phyloP scores from a whole-genome alignment of 2,113 vertebrate species.

The Pan troglodytes region DNA sequence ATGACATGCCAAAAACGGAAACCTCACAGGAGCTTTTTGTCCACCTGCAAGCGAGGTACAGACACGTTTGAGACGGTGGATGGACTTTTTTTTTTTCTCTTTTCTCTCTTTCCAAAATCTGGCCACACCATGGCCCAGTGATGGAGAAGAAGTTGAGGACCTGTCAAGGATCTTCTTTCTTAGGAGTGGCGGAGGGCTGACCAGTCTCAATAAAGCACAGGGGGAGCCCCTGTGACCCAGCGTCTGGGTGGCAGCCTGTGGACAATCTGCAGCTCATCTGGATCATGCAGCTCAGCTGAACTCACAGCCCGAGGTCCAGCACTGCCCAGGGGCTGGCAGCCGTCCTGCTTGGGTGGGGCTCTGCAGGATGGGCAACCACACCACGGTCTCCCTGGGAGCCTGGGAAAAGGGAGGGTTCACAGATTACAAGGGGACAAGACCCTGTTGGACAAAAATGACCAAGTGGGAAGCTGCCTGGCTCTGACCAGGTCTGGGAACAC shows the following conservation, averaged over 20 bases:
- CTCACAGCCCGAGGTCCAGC: background rate
- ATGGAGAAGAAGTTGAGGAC: too few species aligned
- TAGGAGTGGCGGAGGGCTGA: too few species aligned
- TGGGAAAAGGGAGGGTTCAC: slow-evolving; percentile 26
- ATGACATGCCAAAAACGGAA: too few species aligned
- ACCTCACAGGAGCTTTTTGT: too few species aligned
- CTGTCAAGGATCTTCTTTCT: too few species aligned
- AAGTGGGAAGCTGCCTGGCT: slow-evolving; percentile 1
- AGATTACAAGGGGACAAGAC: slow-evolving; percentile 35
- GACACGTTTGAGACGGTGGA: too few species aligned
- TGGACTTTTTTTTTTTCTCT: too few species aligned
- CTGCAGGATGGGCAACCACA: background rate
- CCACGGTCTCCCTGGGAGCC: background rate
- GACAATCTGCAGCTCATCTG: background rate
- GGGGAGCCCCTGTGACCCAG: background rate
- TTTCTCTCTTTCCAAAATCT: too few species aligned
- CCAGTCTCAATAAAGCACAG: too few species aligned
- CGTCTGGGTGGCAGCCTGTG: background rate
- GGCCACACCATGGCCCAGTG: too few species aligned
- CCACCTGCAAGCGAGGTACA: too few species aligned
- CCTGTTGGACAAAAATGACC: background rate
- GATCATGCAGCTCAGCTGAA: background rate
- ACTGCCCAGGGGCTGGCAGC: background rate
- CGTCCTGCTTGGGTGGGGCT: background rate
- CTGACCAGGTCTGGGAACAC: slow-evolving; percentile 36